phyloP scores from a whole-genome alignment of 2,888 invertebrate species.

The Rosalia funebris region DNA sequence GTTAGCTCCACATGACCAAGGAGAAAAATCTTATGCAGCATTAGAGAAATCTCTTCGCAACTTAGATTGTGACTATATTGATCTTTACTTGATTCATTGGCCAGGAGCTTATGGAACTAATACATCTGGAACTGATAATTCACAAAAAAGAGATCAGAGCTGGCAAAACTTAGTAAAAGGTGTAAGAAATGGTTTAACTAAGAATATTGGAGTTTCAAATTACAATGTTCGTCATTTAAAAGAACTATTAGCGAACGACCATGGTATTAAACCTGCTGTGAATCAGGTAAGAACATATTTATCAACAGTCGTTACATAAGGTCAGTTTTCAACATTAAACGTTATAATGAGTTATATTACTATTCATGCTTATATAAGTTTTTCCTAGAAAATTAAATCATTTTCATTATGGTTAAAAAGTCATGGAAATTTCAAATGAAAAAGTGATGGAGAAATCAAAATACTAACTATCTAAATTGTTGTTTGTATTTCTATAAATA shows the following conservation, averaged over 20 bases:
- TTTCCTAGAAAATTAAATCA: too few relatives aligned
- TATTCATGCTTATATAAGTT: too few relatives aligned
- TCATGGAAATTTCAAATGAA: too few relatives aligned
- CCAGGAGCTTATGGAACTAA: conserved; percentile 73
- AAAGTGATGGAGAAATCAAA: too few relatives aligned
- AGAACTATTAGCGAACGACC: conserved; percentile 68
- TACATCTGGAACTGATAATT: conserved; percentile 68
- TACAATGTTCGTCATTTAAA: conserved; percentile 76
- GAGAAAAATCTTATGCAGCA: conserved; percentile 66
- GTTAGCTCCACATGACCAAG: conserved; percentile 71
- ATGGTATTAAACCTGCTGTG: conserved; percentile 73
- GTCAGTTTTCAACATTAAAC: too few relatives aligned
- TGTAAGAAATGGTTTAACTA: conserved; percentile 69
- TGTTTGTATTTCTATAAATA: too few relatives aligned
- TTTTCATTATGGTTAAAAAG: too few relatives aligned
- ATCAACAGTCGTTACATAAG: too few relatives aligned
- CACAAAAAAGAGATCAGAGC: conserved; percentile 69
- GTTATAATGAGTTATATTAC: too few relatives aligned
- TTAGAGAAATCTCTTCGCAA: conserved; percentile 71
- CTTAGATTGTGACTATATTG: conserved; percentile 75
- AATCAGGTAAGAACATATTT: conserved; percentile 82
- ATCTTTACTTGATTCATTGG: conserved; percentile 86
- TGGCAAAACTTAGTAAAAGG: conserved; percentile 76
- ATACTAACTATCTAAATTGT: too few relatives aligned
- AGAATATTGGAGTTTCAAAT: conserved; percentile 85